These are phyloP conservation scores for Piaya cayana DNA, from an alignment of 2,113 vertebrate species.

Conservation along the genomic window DNA sequence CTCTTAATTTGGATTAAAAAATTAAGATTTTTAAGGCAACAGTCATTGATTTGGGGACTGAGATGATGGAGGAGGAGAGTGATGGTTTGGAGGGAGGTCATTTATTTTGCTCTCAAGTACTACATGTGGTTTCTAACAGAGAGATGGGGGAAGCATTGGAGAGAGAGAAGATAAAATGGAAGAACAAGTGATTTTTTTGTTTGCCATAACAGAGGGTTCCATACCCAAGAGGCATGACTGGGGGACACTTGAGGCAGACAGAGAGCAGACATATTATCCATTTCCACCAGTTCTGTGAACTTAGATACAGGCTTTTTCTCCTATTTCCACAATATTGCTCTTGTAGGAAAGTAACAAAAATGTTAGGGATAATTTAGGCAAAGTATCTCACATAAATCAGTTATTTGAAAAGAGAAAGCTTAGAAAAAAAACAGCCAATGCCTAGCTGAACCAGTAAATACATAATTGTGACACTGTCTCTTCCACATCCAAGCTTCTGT, in stretches of 20 bases:
- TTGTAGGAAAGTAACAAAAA: not conserved
- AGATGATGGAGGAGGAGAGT: not conserved
- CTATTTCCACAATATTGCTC: not conserved
- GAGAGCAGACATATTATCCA: not conserved
- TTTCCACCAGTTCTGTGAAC: not conserved
- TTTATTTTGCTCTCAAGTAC: not conserved
- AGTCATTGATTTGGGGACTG: not conserved
- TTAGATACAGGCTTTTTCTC: not conserved
- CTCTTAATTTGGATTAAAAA: not conserved
- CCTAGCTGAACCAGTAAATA: not conserved
- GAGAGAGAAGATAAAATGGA: not conserved
- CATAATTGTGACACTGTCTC: not conserved
- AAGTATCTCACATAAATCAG: not conserved
- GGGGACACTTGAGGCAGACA: not conserved
- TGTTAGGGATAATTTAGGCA: not conserved
- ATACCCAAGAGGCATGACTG: fast-evolving
- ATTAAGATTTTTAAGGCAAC: not conserved
- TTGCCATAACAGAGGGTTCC: not conserved
- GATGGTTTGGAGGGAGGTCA: not conserved
- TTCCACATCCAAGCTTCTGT: not conserved
- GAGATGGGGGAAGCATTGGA: not conserved
- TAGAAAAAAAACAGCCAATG: not conserved
- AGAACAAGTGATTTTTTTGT: not conserved
- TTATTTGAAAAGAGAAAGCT: not conserved
- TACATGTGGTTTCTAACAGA: not conserved